Conservation (phyloP, 2,888 invertebrate genomes). For the Lacanobia wlatinum region DNA sequence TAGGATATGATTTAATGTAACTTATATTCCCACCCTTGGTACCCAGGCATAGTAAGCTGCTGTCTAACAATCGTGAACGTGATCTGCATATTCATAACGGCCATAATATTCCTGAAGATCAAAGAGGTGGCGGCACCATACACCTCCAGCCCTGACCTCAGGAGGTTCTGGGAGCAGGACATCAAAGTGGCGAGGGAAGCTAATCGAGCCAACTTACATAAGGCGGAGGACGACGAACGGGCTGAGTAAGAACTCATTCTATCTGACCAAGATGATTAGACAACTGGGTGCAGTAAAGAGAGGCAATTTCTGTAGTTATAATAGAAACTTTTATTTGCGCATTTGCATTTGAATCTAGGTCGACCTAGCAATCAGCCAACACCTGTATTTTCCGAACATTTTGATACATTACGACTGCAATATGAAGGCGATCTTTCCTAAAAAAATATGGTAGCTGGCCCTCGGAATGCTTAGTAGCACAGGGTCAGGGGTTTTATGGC, state of each 20-base stretch:
- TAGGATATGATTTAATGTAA: too few relatives aligned
- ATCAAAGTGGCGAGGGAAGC: conserved; percentile 93
- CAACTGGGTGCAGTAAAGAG: too few relatives aligned
- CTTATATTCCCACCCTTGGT: not conserved
- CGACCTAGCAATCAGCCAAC: too few relatives aligned
- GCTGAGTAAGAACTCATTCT: conserved; percentile 78
- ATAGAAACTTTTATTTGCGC: too few relatives aligned
- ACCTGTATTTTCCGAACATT: too few relatives aligned
- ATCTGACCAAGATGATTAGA: not conserved
- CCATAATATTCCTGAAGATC: conserved; percentile 95
- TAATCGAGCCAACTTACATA: conserved; percentile 91
- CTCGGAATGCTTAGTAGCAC: too few relatives aligned
- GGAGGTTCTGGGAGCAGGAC: conserved; percentile 95
- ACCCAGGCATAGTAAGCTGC: conserved; percentile 93
- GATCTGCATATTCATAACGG: conserved; percentile 95
- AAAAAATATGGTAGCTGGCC: too few relatives aligned
- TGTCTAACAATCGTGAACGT: conserved; percentile 95
- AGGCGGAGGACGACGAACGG: conserved; percentile 90
- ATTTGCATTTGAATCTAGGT: too few relatives aligned
- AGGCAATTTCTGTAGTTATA: too few relatives aligned
- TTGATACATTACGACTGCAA: too few relatives aligned
- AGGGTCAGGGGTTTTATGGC: too few relatives aligned
- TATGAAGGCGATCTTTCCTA: too few relatives aligned
- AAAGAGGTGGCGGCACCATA: conserved; percentile 96
- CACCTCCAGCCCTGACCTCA: conserved; percentile 93